phyloP scores from a whole-genome alignment of 35 echinoderm and acorn worm species.

The Amphiura filiformis region DNA sequence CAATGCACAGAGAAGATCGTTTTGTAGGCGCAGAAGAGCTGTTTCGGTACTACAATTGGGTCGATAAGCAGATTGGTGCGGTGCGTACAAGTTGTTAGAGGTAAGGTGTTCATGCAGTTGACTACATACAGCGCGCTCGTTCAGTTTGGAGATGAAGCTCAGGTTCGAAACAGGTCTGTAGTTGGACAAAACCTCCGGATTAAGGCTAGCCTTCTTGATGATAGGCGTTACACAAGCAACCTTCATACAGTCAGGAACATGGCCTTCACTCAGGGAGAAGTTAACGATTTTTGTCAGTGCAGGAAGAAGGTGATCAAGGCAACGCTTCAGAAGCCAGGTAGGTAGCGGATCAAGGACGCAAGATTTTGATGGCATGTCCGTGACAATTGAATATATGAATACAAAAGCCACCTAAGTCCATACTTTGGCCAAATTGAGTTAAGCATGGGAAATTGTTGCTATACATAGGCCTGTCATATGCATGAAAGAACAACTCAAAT shows the following conservation, averaged over 20 bases:
- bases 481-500: too few relatives aligned
- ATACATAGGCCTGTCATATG: too few relatives aligned
- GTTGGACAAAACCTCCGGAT: neutral
- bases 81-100: neutral
- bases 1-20: slow-evolving; percentile 1
- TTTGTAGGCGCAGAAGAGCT: neutral
- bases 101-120: neutral
- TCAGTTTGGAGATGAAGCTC: neutral
- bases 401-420: too few relatives aligned
- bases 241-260: neutral
- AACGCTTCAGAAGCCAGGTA: neutral
- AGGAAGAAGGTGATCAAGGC: neutral
- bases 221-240: neutral
- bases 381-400: too few relatives aligned
- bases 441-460: too few relatives aligned
- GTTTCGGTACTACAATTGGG: neutral
- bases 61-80: neutral
- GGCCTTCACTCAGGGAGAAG: neutral
- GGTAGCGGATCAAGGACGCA: neutral
- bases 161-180: neutral
- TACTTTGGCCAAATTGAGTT: too few relatives aligned
- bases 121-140: neutral
- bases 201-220: neutral
- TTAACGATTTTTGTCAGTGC: neutral
- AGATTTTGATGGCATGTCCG: too few relatives aligned